Base-by-base conservation (phyloP, 2,113 vertebrate species). In the Semnornis frantzii region DNA sequence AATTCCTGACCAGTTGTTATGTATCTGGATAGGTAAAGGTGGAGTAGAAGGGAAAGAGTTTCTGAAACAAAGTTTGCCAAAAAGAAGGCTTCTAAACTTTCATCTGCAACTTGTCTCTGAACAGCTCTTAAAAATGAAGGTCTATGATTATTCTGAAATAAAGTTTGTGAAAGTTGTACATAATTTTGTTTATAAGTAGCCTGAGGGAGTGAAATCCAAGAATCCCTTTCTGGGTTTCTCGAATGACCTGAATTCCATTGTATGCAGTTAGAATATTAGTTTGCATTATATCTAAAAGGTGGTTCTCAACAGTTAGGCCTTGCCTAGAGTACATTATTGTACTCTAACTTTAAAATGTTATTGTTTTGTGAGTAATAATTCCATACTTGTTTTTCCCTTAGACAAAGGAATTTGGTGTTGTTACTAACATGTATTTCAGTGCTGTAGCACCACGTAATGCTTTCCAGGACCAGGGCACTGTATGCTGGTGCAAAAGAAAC, bases 121-220 rank as follows among this genome's bases (percentile, higher is more conserved):
- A 71, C 33, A 69, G 28, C 44, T 93, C 42, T 91, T 91, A 77
- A 93, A 95, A 96, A 86, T 81, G 69, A 87, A 82, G 44, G 44
- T 89, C 69, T 94, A 8, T 59, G 58, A 88, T 59, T 60, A 95
- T 92, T 94, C 75, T 84, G 74, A 94, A 94, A 91, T 86, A 94
- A 92, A 89, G 39, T 94, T 94, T 96, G 89, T 48, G 48, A 81
- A 81, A 82, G 76, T 80, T 89, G 78, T 96, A 96, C 44, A 88
- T 96, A 18, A 94, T 92, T 91, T 92, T 91, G 30, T 96, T 96
- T 96, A 97, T 93, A 92, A 94, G 76, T 94, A 95, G 96, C 96
- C 94, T 63, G 74, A 69, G 95, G 97, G 95, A 88, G n/a, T 95
- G 60, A 94, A 92, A 82, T 82, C 73, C 72, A 95, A 94, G 86